These are phyloP conservation scores for Hydrophis major DNA, from an alignment of 2,797 vertebrate species.

Conservation along the genomic window DNA sequence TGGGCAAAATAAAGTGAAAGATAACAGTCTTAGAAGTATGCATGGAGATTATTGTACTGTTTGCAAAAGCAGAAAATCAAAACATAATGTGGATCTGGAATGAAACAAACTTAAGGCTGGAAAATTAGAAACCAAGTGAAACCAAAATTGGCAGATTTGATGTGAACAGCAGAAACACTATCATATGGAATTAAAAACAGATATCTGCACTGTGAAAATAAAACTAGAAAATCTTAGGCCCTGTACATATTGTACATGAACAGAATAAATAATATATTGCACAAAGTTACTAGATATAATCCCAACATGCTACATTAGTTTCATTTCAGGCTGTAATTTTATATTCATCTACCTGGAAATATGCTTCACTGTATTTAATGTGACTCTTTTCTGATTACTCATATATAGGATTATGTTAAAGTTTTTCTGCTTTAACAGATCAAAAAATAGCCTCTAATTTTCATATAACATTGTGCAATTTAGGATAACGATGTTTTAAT, in stretches of 20 bases:
- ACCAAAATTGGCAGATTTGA: neutral
- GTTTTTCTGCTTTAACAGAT: neutral
- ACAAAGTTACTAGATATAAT: neutral
- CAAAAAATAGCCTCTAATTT: neutral
- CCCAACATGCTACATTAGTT: neutral
- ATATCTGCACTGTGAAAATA: neutral
- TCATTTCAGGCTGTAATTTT: neutral
- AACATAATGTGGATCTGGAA: neutral
- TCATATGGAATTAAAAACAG: neutral
- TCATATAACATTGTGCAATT: neutral
- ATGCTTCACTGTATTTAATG: neutral
- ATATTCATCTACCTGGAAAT: neutral
- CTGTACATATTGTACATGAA: neutral
- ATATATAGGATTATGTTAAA: neutral
- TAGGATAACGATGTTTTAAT: neutral
- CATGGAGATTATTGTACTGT: neutral
- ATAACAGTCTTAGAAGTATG: neutral
- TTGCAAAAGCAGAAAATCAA: neutral
- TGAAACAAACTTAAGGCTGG: neutral
- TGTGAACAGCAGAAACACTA: neutral
- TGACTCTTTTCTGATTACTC: neutral
- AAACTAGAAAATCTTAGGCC: neutral
- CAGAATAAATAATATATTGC: neutral
- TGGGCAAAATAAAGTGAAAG: neutral
- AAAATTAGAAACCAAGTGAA: neutral